Evolutionary conservation across 2,113 vertebrate genomes (phyloP).

Genomic region (Amazona vittata): DNA sequence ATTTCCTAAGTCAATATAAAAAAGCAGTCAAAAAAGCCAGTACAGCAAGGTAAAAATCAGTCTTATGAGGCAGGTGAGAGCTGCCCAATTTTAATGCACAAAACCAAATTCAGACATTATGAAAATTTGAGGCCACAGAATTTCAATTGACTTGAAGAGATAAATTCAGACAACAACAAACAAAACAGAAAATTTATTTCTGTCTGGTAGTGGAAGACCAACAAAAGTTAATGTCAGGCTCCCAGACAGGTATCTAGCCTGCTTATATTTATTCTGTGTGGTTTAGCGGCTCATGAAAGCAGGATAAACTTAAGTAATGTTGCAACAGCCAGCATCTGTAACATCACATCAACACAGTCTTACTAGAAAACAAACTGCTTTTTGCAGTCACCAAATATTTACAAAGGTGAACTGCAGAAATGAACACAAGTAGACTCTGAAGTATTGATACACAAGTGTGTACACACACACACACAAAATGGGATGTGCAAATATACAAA

Average conservation of each 20-base stretch:
- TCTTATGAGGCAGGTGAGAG: background rate
- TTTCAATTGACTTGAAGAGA: background rate
- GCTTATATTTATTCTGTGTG: background rate
- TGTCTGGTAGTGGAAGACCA: background rate
- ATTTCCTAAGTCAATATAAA: background rate
- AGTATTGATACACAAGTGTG: fast-evolving
- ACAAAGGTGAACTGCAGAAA: background rate
- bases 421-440: background rate
- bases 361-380: background rate
- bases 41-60: background rate
- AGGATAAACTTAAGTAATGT: background rate
- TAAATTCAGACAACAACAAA: background rate
- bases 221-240: background rate
- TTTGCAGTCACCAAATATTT: background rate
- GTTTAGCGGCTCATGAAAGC: background rate
- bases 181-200: background rate
- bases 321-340: background rate
- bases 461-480: background rate
- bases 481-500: fast-evolving
- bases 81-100: background rate
- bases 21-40: background rate
- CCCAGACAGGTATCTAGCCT: background rate
- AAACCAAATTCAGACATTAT: background rate
- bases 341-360: background rate
- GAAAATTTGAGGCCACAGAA: background rate